Base-by-base conservation (phyloP, 2,888 invertebrate genomes). In the Harpalus rubripes region DNA sequence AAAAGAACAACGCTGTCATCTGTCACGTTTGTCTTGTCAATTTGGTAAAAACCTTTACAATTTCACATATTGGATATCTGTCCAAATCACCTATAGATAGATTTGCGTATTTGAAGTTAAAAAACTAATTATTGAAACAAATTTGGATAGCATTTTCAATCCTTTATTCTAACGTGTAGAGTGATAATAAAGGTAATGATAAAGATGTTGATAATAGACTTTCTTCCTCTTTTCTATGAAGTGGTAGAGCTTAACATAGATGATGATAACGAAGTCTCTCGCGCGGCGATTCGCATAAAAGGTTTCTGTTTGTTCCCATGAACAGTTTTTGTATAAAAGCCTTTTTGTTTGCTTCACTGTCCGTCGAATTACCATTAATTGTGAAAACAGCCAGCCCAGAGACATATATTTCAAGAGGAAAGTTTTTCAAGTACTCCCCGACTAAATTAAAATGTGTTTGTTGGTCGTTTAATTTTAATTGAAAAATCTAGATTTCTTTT, bases 291-390 rank as follows among this genome's bases (percentile, higher is more conserved):
- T 68, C 39, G 26, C 15, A 68, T 68, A 68, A 68, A 68, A 68
- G 68, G 68, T 68, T 74, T 74, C 16, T 74, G 41, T 74, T 74
- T 74, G 72, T 74, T 44, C 22, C 68, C 68, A 68, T 68, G 41
- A 68, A 68, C 18, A 74, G 68, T 68, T 68, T 68, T 68, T 68
- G 68, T 68, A 59, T 78, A 78, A 78, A 78, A 32, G 58, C 78
- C 58, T 78, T 80, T 80, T 80, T 80, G 80, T 80, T 80, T 80
- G 80, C 16, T 58, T 4, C n/a, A 18, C 32, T 80, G 80, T 61
- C 63, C 80, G 12, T 18, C 26, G 61, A 80, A 80, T 80, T 80
- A 80, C 58, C 80, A 80, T 80, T 80, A 61, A 80, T 61, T 80
- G 61, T 80, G 16, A 80, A 80, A 78, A 78, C 78, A 78, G 8